Conservation (phyloP, 1,140 invertebrate species). For the Stegodyphus dumicola region DNA sequence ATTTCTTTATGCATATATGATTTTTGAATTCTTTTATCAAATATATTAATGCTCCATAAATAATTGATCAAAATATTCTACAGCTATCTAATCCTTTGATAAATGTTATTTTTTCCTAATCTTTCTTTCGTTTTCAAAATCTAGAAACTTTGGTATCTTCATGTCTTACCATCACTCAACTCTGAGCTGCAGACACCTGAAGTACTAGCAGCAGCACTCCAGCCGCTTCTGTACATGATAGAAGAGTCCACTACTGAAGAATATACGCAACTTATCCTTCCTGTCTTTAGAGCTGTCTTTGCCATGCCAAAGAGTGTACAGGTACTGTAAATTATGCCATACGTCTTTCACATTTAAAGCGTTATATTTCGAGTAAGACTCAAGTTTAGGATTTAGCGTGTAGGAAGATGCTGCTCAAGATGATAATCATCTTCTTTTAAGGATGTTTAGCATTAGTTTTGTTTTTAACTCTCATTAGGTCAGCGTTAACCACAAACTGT, state of each 20-base stretch:
- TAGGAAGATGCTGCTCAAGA: no score
- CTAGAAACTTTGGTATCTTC: constrained; percentile 96
- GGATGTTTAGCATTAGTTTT: no score
- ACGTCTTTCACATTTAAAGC: neutral
- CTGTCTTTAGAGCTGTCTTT: constrained; percentile 83
- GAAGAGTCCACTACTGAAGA: constrained; percentile 85
- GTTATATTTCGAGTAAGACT: neutral
- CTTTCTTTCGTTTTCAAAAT: constrained; percentile 63
- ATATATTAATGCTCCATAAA: no score
- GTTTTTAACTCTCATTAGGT: no score
- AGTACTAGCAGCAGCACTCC: constrained; percentile 86
- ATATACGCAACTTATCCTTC: constrained; percentile 84
- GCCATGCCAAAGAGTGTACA: constrained; percentile 84
- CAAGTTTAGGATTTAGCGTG: no score
- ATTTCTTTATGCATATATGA: no score
- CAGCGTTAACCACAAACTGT: no score
- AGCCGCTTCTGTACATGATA: constrained; percentile 88
- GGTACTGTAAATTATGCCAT: constrained; percentile 62
- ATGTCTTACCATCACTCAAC: constrained; percentile 90
- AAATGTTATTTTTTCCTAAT: no score
- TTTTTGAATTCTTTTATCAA: no score
- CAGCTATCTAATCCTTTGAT: no score
- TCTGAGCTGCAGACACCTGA: constrained; percentile 86
- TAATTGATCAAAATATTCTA: no score
- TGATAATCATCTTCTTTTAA: no score